Evolutionary conservation across 2,888 invertebrate species (phyloP), one percentile per base, ranked within the genome.

Genomic region (Meganola albula): DNA sequence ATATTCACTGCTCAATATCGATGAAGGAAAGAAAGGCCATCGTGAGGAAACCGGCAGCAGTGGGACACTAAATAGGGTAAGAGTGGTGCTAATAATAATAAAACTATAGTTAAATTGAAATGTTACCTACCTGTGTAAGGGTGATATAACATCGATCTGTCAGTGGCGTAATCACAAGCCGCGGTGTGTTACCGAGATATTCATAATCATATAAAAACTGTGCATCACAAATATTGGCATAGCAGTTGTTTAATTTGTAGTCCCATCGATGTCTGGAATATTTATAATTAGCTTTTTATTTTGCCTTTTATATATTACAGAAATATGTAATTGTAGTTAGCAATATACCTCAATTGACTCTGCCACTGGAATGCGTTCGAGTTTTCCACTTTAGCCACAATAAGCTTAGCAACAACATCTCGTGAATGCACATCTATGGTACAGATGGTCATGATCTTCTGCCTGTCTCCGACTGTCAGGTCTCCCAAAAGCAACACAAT

Each of bases 141-240:
- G 97, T 98, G 42, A 98, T 98, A 74, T 98, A 98, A 70, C 97
- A 98, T 44, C 97, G 90, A 87, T 98, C 97, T 14, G 97, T 98
- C 22, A 98, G 78, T 0, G 97, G 97, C 1, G 98, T 98, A 57
- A 98, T 97, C 13, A 98, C 98, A 31, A 98, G 88, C 38, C 98
- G 90, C 1, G 97, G 95, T 1, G 96, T 96, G 70, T 97, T 97
- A 2, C 98, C 98, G 42, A 98, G 87, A 74, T 98, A 98, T 70
- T 98, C 98, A 66, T 98, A 95, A 52, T 93, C 93, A 71, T 98
- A 98, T 16, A 90, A 80, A 73, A 98, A 97, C 67, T 94, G 92
- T 0, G 97, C 98, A 68, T 98, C 98, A 67, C 98, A 98, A 61
- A 98, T 98, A 69, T 97, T 96, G 1, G 93, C 96, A 67, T 90